Evolutionary conservation across 2,888 invertebrate genomes (phyloP), one percentile per base, ranked within the genome.

Genomic region (Willowsia nigromaculata): DNA sequence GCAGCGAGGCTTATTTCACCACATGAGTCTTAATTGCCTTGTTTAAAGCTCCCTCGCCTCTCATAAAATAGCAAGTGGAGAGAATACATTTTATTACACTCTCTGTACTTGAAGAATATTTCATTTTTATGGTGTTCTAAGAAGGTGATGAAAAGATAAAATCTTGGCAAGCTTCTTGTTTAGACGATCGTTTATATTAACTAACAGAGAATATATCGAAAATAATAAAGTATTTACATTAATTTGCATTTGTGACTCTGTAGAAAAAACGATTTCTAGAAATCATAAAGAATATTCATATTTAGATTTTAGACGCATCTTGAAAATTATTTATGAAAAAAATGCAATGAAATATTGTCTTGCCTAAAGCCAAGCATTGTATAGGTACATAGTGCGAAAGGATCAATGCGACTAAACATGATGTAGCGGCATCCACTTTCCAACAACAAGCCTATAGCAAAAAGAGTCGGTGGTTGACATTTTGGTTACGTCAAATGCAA

Each of bases 31-130:
- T 82, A 82, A 82, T 82, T 82, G 82, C 82, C 15, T 30, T 43
- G 82, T 82, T 82, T 82, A 82, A 43, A 82, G 82, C 82, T 82
- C 82, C 82, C 82, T n/a, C 11, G 82, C 30, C 65, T 27, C 65
- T 27, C 82, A 82, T 82, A 82, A 82, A 82, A 62, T 30, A 0
- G 47, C 6, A 47, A n/a, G 62, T 22, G 80, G 59, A 81, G 43
- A 62, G 47, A 81, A 62, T 25, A 9, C 18, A 37, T 25, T 22
- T 6, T 50, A 9, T 11, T 18, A 6, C 18, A 3, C 22, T 56
- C 3, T 59, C 13, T 37, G 37, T 56, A 59, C 56, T 56, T 81
- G 25, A 7, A 18, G 25, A 81, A 62, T 81, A 59, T 81, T 81
- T 81, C 81, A 81, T 81, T 81, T 81, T 81, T 81, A 81, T 81